A percentile compares a stretch with the other conserved stretches of the same genome.
These are phyloP conservation scores for Myrmecobius fasciatus DNA, from an alignment of 2,113 vertebrate species.

Conservation along the genomic window DNA sequence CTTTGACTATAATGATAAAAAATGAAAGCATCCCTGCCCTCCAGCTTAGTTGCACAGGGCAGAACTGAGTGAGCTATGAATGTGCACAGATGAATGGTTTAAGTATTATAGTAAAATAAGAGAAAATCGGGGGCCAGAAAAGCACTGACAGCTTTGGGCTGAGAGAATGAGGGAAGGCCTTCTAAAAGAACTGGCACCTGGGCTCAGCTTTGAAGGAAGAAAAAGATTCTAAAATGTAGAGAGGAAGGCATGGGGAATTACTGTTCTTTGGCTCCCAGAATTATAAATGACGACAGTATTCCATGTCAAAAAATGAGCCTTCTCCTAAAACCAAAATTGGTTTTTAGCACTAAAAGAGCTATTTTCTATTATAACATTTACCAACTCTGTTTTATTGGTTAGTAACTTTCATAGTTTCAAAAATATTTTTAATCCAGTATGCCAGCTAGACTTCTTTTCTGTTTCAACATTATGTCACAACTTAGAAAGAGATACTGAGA, in stretches of 20 bases:
- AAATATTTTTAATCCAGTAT: constrained; percentile 14
- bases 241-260: not conserved
- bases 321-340: not conserved
- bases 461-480: not conserved
- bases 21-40: not conserved
- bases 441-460: not conserved
- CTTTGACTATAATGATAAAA: not conserved
- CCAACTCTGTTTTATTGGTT: constrained; percentile 12
- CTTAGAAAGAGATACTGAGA: not conserved
- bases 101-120: not conserved
- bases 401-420: not conserved
- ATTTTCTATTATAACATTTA: constrained; percentile 6
- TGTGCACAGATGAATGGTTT: not conserved
- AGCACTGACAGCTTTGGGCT: not conserved
- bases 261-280: not conserved
- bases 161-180: not conserved
- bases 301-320: not conserved
- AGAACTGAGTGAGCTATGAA: not conserved
- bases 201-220: not conserved
- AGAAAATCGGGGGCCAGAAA: not conserved
- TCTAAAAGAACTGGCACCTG: not conserved
- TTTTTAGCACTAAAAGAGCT: not conserved
- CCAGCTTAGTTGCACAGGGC: not conserved
- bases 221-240: not conserved
- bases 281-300: not conserved